Evolutionary conservation across 2,888 invertebrate genomes (phyloP).

Genomic region (Taphrorychus bicolor): DNA sequence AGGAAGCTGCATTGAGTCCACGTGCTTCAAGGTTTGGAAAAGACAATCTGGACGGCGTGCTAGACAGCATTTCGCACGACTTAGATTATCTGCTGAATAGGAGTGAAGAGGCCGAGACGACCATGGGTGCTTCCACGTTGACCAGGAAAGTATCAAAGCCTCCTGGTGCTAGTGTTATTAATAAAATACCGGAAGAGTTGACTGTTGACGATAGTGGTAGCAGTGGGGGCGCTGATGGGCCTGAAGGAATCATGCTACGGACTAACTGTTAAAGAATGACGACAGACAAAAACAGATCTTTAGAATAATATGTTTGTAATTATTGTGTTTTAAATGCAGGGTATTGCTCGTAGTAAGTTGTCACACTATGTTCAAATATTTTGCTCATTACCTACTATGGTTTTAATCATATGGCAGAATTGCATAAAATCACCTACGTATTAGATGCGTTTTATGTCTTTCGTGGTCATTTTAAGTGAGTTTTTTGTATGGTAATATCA

Average conservation of each 20-base stretch:
- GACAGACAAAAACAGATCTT: neutral
- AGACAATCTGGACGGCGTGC: slow-evolving; percentile 65
- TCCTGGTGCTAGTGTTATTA: slow-evolving; percentile 49
- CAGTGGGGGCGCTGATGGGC: slow-evolving; percentile 18
- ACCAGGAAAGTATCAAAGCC: slow-evolving; percentile 50
- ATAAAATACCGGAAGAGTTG: slow-evolving; percentile 52
- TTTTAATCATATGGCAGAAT: no score
- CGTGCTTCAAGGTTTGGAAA: neutral
- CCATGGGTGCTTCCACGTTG: slow-evolving; percentile 32
- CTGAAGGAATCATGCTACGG: slow-evolving; percentile 45
- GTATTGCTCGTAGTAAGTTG: neutral
- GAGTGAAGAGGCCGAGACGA: slow-evolving; percentile 45
- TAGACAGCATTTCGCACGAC: slow-evolving; percentile 83
- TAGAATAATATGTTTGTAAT: neutral
- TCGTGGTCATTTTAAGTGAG: no score
- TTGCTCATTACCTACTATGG: no score
- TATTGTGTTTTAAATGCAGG: neutral
- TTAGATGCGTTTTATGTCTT: no score
- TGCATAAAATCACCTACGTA: no score
- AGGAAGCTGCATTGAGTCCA: neutral
- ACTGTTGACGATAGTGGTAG: slow-evolving; percentile 38
- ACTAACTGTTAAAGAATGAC: slow-evolving; percentile 43
- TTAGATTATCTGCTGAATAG: slow-evolving; percentile 82
- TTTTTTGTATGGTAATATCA: no score
- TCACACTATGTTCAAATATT: no score